Conservation (phyloP, 1,140 invertebrate species). For the Psix sp. region DNA sequence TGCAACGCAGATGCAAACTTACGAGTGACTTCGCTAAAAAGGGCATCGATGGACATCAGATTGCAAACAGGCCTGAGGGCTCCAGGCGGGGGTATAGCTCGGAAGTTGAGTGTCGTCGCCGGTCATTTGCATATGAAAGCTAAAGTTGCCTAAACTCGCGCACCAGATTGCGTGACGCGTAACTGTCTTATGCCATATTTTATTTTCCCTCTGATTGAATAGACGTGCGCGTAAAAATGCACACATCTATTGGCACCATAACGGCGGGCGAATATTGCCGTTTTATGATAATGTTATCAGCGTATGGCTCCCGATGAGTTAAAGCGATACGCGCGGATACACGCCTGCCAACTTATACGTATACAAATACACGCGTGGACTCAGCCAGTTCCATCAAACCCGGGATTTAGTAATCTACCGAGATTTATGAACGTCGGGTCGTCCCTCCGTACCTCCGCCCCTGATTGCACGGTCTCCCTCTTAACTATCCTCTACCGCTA, state of each 20-base stretch:
- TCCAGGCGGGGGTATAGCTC: slow-evolving; percentile 37
- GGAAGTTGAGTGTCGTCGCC: slow-evolving; percentile 26
- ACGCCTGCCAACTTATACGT: slow-evolving; percentile 52
- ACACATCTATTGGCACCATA: slow-evolving; percentile 31
- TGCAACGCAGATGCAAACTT: slow-evolving; percentile 51
- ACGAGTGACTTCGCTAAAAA: slow-evolving; percentile 47
- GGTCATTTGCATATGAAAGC: slow-evolving; percentile 72
- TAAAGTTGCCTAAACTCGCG: slow-evolving; percentile 27
- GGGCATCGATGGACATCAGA: slow-evolving; percentile 16
- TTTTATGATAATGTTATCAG: slow-evolving; percentile 79
- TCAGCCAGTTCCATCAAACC: slow-evolving; percentile 73
- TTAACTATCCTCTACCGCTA: slow-evolving; percentile 51
- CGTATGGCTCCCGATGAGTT: slow-evolving; percentile 71
- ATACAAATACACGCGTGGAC: slow-evolving; percentile 42
- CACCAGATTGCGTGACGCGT: slow-evolving; percentile 35
- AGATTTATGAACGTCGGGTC: slow-evolving; percentile 76
- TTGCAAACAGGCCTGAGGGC: slow-evolving; percentile 28
- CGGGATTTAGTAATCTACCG: slow-evolving; percentile 77
- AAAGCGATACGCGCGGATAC: slow-evolving; percentile 69
- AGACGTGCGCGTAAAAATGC: slow-evolving; percentile 17
- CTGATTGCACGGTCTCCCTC: slow-evolving; percentile 69
- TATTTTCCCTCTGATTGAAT: slow-evolving; percentile 42
- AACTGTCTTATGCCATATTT: slow-evolving; percentile 46
- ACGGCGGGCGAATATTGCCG: slow-evolving; percentile 72
- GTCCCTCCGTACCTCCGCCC: slow-evolving; percentile 64